These are phyloP conservation scores for Drosophila lacicola DNA, from an alignment of 2,888 invertebrate species.

Conservation along the genomic window DNA sequence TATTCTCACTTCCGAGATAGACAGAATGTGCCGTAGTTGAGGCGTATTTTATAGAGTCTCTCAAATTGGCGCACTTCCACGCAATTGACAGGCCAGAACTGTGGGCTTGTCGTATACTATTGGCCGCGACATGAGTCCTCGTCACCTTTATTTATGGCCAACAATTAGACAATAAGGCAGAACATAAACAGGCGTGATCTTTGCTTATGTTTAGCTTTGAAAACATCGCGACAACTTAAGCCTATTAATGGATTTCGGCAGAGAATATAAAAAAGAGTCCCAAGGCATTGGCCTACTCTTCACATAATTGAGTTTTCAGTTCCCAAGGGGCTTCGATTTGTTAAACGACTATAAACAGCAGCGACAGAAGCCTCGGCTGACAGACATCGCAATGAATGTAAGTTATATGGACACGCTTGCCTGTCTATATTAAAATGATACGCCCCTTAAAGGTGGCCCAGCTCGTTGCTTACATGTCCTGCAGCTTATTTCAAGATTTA, in stretches of 20 bases:
- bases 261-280: neutral
- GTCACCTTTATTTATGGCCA: constrained; percentile 57
- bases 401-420: constrained; percentile 18
- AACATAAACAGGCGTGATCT: constrained; percentile 50
- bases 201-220: constrained; percentile 22
- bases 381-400: constrained; percentile 7
- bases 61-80: constrained; percentile 30
- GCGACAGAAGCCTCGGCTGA: constrained; percentile 6
- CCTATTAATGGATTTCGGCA: constrained; percentile 52
- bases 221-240: constrained; percentile 41
- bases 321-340: constrained; percentile 1
- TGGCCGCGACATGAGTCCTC: constrained; percentile 31
- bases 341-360: constrained; percentile 13
- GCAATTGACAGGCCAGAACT: constrained; percentile 11
- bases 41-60: constrained; percentile 48
- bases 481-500: constrained; percentile 33
- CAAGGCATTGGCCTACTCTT: neutral
- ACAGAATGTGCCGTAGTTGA: constrained; percentile 21
- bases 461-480: constrained; percentile 5
- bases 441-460: neutral
- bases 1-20: constrained; percentile 22
- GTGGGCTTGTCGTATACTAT: constrained; percentile 53
- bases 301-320: constrained; percentile 13
- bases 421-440: constrained; percentile 2
- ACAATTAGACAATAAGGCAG: constrained; percentile 63